Base-by-base conservation (phyloP, 64 coral and sea anemone genomes). In the Hydrozoanthus tunicans region DNA sequence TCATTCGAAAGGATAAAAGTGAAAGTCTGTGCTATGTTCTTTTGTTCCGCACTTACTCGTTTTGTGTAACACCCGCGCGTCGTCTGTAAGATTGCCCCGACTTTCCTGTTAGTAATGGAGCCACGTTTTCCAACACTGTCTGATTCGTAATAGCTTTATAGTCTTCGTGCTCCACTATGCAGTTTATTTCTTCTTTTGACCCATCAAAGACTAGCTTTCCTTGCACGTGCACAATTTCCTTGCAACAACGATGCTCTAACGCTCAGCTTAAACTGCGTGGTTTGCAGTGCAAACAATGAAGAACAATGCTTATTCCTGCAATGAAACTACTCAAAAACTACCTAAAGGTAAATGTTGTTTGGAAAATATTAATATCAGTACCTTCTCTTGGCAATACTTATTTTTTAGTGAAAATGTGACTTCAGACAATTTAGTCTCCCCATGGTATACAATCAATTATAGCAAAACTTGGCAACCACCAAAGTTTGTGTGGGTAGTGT, bases 141-240 rank as follows among this genome's bases (percentile, higher is more conserved):
- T 51, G 62, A 58, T 93, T 93, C 4, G 71, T 86, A 4, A 93
- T 53, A 1, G 91, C 43, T 3, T 14, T 9, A 23, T 79, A 80
- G 59, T 93, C 83, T 59, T 93, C 83, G 59, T 93, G 91, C 52
- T 93, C 60, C 26, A 58, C 79, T 57, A 93, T 79, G 51, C 91
- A 93, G 51, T 56, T 62, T 27, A 89, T 24, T 14, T 27, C 26
- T 54, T 93, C 75, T n/a, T 79, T 80, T 4, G 74, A 68, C n/a
- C 92, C 92, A 73, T 93, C 92, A 23, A 86, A 93, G 13, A 59
- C 65, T 52, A 93, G 11, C 24, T 89, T 70, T 23, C 74, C 83
- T 9, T 32, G 58, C 23, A 62, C n/a, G 60, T 81, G 64, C 0
- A 32, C 6, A 5, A 93, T 76, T 60, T 93, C 81, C 64, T 53